phyloP scores from a whole-genome alignment of 2,888 invertebrate species.

The Leptopilina syphax region DNA sequence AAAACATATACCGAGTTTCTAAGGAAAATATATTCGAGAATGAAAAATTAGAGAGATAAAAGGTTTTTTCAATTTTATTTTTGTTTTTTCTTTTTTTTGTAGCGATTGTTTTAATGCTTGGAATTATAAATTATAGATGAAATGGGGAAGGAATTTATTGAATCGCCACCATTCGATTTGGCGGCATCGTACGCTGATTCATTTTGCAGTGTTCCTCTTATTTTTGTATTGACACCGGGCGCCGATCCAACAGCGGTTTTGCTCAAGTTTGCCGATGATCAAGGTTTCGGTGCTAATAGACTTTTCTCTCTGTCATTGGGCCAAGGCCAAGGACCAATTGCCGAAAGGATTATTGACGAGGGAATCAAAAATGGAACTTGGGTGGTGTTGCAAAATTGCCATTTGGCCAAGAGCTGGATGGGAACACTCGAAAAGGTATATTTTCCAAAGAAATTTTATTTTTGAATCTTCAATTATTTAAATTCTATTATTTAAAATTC shows the following conservation, averaged over 20 bases:
- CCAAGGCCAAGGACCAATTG: conserved; percentile 95
- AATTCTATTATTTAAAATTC: too few relatives aligned
- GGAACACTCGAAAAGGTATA: conserved; percentile 89
- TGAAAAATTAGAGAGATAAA: neutral
- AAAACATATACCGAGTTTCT: neutral
- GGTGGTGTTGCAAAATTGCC: conserved; percentile 97
- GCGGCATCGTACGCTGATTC: conserved; percentile 91
- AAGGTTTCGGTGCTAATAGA: conserved; percentile 88
- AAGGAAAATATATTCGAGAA: neutral
- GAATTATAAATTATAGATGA: conserved; percentile 77
- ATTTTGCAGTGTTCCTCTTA: conserved; percentile 89
- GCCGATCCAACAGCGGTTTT: conserved; percentile 94
- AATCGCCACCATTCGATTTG: conserved; percentile 94
- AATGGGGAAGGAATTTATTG: conserved; percentile 89
- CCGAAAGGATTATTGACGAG: conserved; percentile 90
- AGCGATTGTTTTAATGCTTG: conserved; percentile 36
- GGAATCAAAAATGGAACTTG: conserved; percentile 92
- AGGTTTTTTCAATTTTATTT: neutral
- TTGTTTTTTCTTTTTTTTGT: conserved; percentile 1
- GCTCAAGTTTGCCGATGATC: conserved; percentile 96
- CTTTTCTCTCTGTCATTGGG: conserved; percentile 91
- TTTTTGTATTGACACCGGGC: conserved; percentile 95
- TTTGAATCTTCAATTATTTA: too few relatives aligned
- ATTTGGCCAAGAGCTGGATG: conserved; percentile 97
- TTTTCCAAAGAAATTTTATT: neutral